Percentiles rank a stretch among this genome's conserved stretches.
Evolutionary conservation across 2,797 vertebrate genomes (phyloP).

Genomic region (Poeciliopsis paucimaculata): DNA sequence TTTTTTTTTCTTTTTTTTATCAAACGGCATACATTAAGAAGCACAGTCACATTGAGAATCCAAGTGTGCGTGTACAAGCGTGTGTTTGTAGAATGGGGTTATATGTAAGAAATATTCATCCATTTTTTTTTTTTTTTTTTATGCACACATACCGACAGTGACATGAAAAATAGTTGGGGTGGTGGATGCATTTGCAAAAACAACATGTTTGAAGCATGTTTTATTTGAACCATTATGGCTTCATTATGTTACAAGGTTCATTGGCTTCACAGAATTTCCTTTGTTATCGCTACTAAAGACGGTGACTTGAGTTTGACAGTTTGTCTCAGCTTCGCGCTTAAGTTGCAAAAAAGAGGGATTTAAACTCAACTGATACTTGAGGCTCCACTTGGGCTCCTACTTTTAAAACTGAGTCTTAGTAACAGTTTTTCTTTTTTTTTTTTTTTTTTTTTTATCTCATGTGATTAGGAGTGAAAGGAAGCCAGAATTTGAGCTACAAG

Average conservation of each 20-base stretch:
- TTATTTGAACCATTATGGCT: background rate
- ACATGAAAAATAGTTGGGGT: background rate
- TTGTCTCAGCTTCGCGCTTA: background rate
- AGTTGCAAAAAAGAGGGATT: background rate
- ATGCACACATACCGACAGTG: background rate
- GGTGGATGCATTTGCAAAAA: background rate
- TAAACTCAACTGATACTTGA: background rate
- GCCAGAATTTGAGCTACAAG: background rate
- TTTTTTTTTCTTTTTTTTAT: background rate
- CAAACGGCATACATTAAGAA: background rate
- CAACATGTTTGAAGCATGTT: background rate
- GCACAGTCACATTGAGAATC: background rate
- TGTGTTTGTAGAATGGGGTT: background rate
- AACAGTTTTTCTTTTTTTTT: background rate
- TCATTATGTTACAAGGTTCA: background rate
- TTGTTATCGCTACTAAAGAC: background rate
- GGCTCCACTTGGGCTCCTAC: background rate
- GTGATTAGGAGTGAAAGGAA: background rate
- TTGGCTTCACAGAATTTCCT: background rate
- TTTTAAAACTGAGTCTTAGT: background rate
- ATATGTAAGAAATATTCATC: background rate
- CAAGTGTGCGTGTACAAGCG: background rate
- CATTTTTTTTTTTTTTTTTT: background rate
- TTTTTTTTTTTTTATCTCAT: background rate
- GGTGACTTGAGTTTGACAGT: background rate